A percentile compares a stretch with the other conserved stretches of the same genome.
Conservation (phyloP, 2,888 invertebrate genomes). For the Macrosoma leucophasiata region DNA sequence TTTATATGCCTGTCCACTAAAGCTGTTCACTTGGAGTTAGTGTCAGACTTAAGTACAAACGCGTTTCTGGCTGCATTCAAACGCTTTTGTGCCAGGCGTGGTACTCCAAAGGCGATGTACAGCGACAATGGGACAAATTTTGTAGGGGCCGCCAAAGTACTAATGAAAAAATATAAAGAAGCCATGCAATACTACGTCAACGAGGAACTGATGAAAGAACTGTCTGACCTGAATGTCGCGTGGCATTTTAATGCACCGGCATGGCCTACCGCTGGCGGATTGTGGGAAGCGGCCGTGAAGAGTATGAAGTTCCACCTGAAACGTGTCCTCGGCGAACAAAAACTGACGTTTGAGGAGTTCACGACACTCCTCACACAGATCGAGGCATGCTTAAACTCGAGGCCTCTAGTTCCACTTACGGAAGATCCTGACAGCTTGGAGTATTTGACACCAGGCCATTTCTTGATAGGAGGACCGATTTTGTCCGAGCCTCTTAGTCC, state of each 20-base stretch:
- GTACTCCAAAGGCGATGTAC: constrained; percentile 8
- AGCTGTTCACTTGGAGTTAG: constrained; percentile 23
- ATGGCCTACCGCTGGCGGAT: constrained; percentile 3
- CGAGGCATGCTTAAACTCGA: constrained; percentile 17
- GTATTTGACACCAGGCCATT: constrained; percentile 16
- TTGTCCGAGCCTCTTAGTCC: constrained; percentile 8
- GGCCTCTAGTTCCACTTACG: constrained; percentile 14
- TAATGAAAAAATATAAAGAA: too few species aligned
- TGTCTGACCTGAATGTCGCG: constrained; percentile 2
- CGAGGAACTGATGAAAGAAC: constrained; percentile 23
- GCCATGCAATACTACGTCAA: too few species aligned
- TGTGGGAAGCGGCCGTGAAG: constrained; percentile 11
- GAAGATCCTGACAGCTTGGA: constrained; percentile 32
- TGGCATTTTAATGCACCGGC: constrained; percentile 13
- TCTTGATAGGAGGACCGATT: constrained; percentile 16
- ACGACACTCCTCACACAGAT: constrained; percentile 22
- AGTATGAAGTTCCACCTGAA: constrained; percentile 17
- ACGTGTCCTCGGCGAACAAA: constrained; percentile 23
- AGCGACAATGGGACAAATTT: constrained; percentile 23
- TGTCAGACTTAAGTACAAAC: constrained; percentile 9
- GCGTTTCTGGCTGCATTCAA: constrained; percentile 17
- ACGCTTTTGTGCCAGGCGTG: constrained; percentile 18
- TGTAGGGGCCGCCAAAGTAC: constrained; percentile 12
- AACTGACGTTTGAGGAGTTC: constrained; percentile 3
- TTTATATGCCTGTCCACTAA: constrained; percentile 28